Evolutionary conservation across 2,888 invertebrate species (phyloP), one percentile per base, ranked within the genome.

Genomic region (Priocnemis perturbator): DNA sequence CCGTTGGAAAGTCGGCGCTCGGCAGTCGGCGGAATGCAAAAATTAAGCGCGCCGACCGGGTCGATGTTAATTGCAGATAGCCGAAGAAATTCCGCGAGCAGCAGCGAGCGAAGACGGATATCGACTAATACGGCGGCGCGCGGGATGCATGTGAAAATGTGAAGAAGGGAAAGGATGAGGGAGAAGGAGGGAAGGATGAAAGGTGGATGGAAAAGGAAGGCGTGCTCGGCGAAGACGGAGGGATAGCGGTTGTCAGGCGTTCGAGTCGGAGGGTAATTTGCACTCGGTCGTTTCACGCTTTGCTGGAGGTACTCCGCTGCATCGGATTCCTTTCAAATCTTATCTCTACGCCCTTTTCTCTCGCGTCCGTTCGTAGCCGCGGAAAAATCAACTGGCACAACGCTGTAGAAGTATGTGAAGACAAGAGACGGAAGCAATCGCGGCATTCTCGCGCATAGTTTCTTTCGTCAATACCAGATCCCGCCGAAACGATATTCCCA

Each of bases 241-340:
- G 19, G 20, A 52, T 11, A 20, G 20, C 44, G 19, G 58, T 64
- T 21, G 64, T 37, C 30, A 59, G 44, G 45, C 20, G 64, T 59
- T 57, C 48, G 64, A 66, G 47, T 55, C 2, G 45, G 19, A 68
- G 66, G 73, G 69, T 69, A 79, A 79, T 79, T 77, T 75, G 60
- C 73, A 67, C 68, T 64, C 45, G 57, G 73, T 66, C 67, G 71
- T 73, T 79, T 72, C 67, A 55, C 67, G 58, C 71, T 62, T 58
- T 64, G 62, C 19, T 67, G 59, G 61, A 48, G 17, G 20, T 65
- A 50, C 57, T 53, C 57, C 48, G 15, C 58, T 47, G 58, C 58
- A 47, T n/a, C 52, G 44, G 62, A 57, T 20, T 55, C 61, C 50
- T 60, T 72, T 67, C 64, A 65, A 64, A 71, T 44, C 45, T 44